Evolutionary conservation across 2,797 vertebrate genomes (phyloP), one percentile per base, ranked within the genome.

Genomic region (Pteronotus mesoamericanus): DNA sequence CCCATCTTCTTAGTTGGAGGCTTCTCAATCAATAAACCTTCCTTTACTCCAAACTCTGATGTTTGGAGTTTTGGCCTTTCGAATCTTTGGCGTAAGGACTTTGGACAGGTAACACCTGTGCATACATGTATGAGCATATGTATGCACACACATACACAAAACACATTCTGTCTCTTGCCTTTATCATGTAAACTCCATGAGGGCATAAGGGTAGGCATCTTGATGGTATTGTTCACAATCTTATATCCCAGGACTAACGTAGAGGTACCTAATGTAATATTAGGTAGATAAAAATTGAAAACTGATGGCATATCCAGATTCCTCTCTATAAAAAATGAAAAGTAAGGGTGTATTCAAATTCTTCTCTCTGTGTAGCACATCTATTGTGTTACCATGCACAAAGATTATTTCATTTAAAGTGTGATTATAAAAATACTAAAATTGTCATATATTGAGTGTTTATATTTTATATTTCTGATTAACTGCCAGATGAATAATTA

Each of bases 391-490:
- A 68, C 12, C 22, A 57, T 44, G 1, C n/a, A 32, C 5, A 78
- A 29, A 94, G 24, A 18, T 80, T 82, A 46, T 10, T n/a, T 91
- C 18, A 39, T 9, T 51, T 44, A 83, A 86, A 79, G 1, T 2
- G 21, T 89, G 1, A 72, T 2, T 39, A 14, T 91, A 66, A 78
- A 95, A 59, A 85, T 68, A 19, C 53, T 79, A n/a, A 59, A 42
- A 59, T 44, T 53, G 14, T 16, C 29, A 55, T 42, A 18, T 32
- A 78, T 57, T 92, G 2, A 86, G 9, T 1, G 3, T 51, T 71
- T 80, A 59, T 94, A 55, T 61, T 94, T 84, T 42, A 88, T 61
- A 86, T 77, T 82, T 90, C 9, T 69, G 12, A 78, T 86, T 86
- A 94, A 48, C 2, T 51, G 1, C 2, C 26, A 82, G 22, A 3